Percentiles rank a stretch among this genome's conserved stretches.
These are phyloP conservation scores for Drosophila mulleri DNA, from an alignment of 2,888 invertebrate species.

Conservation along the genomic window DNA sequence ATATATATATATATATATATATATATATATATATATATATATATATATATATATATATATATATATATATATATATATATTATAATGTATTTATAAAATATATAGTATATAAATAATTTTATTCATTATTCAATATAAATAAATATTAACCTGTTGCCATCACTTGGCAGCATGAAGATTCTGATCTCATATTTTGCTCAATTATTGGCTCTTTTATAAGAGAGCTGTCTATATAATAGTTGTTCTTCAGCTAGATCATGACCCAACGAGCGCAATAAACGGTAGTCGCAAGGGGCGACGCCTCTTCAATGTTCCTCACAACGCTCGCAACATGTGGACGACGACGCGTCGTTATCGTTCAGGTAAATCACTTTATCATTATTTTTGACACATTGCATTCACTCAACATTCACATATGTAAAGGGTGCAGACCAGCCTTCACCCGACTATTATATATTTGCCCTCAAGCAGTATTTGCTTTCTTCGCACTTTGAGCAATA, in stretches of 20 bases:
- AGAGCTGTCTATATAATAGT: neutral
- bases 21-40: no score
- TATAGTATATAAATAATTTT: no score
- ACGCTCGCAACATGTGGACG: neutral
- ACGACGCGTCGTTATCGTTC: neutral
- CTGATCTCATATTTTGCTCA: neutral
- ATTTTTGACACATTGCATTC: no score
- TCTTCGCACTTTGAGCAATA: no score
- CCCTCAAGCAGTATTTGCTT: no score
- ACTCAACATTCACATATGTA: neutral
- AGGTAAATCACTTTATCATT: neutral
- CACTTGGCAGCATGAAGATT: no score
- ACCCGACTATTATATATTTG: neutral
- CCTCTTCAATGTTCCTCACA: neutral
- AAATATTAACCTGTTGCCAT: no score
- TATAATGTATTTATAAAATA: no score
- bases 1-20: no score
- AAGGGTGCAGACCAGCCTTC: neutral
- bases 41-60: no score
- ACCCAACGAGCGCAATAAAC: neutral
- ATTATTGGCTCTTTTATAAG: neutral
- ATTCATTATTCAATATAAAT: no score
- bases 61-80: no score
- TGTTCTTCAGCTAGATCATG: neutral
- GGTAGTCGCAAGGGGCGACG: neutral